phyloP scores from a whole-genome alignment of 2,888 invertebrate species.

The Orgyia antiqua region DNA sequence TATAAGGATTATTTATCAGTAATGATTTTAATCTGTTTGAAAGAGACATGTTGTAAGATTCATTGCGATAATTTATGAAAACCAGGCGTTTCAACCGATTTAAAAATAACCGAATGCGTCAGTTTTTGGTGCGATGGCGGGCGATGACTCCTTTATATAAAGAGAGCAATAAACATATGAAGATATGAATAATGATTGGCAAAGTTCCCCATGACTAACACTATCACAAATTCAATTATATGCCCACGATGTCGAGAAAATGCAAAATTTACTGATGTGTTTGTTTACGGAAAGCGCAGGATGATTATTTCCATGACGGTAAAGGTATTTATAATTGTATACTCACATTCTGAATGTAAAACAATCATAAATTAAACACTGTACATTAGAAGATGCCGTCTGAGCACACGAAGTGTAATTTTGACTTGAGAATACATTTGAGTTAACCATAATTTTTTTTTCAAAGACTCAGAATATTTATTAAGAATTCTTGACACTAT shows the following conservation, averaged over 20 bases:
- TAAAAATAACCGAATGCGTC: constrained; percentile 64
- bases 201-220: constrained; percentile 49
- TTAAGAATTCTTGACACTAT: too few species aligned
- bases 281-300: constrained; percentile 32
- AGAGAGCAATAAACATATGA: constrained; percentile 51
- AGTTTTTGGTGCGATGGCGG: constrained; percentile 37
- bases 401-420: too few species aligned
- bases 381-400: too few species aligned
- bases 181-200: constrained; percentile 63
- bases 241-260: constrained; percentile 37
- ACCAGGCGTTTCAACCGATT: constrained; percentile 28
- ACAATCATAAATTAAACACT: too few species aligned
- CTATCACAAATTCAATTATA: constrained; percentile 29
- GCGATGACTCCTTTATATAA: constrained; percentile 52
- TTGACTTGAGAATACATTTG: too few species aligned
- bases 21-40: constrained; percentile 27
- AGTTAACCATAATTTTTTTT: too few species aligned
- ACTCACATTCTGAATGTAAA: too few species aligned
- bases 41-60: constrained; percentile 25
- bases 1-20: constrained; percentile 13
- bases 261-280: constrained; percentile 21
- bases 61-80: constrained; percentile 33
- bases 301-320: constrained; percentile 10
- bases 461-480: too few species aligned
- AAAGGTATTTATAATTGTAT: constrained; percentile 4